These are phyloP conservation scores for Actinia tenebrosa DNA, from an alignment of 64 coral and sea anemone genomes.

Conservation along the genomic window DNA sequence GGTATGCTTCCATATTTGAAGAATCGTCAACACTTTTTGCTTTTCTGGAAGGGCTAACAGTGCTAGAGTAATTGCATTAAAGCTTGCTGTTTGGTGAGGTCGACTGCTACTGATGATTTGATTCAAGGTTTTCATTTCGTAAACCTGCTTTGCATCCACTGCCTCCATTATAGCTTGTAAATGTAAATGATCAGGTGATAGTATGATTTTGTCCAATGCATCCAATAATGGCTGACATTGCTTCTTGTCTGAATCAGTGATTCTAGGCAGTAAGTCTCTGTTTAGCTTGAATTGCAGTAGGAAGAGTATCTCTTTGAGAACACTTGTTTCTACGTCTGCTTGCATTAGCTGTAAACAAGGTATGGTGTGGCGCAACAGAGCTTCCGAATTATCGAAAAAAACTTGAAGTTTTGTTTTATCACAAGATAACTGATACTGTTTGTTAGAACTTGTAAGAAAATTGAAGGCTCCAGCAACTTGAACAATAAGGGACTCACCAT, in stretches of 20 bases:
- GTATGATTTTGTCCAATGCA: not conserved
- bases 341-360: not conserved
- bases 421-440: not conserved
- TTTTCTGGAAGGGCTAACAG: not conserved
- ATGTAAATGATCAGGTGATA: not conserved
- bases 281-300: not conserved
- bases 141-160: not conserved
- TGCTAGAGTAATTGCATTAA: not conserved
- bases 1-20: not conserved
- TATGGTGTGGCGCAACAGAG: not conserved
- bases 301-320: not conserved
- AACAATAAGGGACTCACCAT: not conserved
- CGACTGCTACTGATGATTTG: not conserved
- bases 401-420: not conserved
- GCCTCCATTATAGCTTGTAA: not conserved
- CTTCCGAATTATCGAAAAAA: constrained; percentile 10
- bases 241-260: not conserved
- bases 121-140: not conserved
- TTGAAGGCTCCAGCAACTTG: not conserved
- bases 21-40: not conserved
- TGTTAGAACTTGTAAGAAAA: not conserved
- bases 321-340: not conserved
- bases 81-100: not conserved
- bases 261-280: not conserved
- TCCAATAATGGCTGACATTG: not conserved